phyloP scores from a whole-genome alignment of 2,113 vertebrate species.

The Aix galericulata region DNA sequence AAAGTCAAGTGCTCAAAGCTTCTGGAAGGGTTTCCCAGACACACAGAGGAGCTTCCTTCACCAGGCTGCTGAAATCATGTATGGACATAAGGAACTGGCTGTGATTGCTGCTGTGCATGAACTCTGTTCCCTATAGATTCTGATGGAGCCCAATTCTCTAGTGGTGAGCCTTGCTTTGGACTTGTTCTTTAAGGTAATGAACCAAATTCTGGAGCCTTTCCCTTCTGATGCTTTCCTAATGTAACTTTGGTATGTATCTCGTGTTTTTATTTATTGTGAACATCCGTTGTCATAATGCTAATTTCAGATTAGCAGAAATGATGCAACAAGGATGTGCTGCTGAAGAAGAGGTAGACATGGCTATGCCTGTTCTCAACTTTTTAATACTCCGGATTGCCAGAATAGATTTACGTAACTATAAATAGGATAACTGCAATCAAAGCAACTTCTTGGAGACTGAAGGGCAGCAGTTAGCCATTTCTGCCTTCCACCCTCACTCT shows the following conservation, averaged over 20 bases:
- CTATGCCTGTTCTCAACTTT: not conserved
- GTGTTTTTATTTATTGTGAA: not conserved
- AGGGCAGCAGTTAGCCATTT: slow-evolving; percentile 44
- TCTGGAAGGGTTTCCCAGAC: not conserved
- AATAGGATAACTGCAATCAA: not conserved
- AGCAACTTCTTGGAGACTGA: slow-evolving; percentile 15
- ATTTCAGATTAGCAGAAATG: not conserved
- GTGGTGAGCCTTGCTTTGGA: not conserved
- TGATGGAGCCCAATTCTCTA: not conserved
- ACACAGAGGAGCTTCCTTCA: not conserved
- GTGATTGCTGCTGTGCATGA: not conserved
- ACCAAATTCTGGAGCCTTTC: not conserved
- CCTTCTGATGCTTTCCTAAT: not conserved
- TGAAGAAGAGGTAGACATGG: not conserved
- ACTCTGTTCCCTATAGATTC: not conserved
- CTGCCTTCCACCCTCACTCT: slow-evolving; percentile 20
- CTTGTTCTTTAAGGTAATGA: not conserved
- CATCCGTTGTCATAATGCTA: not conserved
- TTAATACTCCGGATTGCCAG: not conserved
- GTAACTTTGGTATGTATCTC: not conserved
- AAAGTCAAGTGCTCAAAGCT: not conserved
- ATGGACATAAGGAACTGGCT: not conserved
- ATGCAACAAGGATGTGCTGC: not conserved
- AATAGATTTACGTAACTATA: not conserved
- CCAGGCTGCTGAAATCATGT: not conserved